Evolutionary conservation across 2,888 invertebrate genomes (phyloP), one percentile per base, ranked within the genome.

Genomic region (Drosophila anomalata): DNA sequence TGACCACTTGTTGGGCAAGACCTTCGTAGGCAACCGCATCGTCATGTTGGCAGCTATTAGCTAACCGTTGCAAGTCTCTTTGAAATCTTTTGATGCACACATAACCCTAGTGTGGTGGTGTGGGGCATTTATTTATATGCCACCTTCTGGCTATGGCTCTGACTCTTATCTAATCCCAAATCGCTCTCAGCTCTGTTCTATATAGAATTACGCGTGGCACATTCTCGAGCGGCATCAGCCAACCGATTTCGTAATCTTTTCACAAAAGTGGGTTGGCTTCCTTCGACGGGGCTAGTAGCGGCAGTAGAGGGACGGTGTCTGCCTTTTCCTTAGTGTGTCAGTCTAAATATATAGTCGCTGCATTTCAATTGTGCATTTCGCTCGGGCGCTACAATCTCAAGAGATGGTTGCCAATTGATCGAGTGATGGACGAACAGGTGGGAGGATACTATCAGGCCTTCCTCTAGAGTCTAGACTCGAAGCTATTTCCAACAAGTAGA

Each of bases 261-360:
- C 44, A 53, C 75, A 61, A 63, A 62, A 62, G 61, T 62, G 61
- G 61, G 61, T 66, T 68, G 69, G 60, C 48, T 47, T 36, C 51
- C 52, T 59, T 69, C 2, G 22, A 53, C 51, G 60, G 53, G 42
- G 44, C 24, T 17, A 52, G 22, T 41, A 46, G 39, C 11, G 48
- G 52, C 33, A 46, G 9, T 12, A 46, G 22, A 4, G 53, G 17
- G n/a, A 29, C 41, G 26, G 41, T 62, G 33, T 42, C 46, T 66
- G 76, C 56, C 73, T 78, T 76, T 76, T 80, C 76, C 72, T 87
- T 75, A 78, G 84, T 87, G 75, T 87, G 84, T 75, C 81, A 78
- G 62, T 84, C 87, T 82, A 80, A 78, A 87, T 72, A 84, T 87
- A 58, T 24, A 56, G 50, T 31, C 33, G 42, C 46, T 73, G 54